A percentile compares a stretch with the other conserved stretches of the same genome.
phyloP scores from a whole-genome alignment of 2,113 vertebrate genomes.

The Mystacornis crossleyi region DNA sequence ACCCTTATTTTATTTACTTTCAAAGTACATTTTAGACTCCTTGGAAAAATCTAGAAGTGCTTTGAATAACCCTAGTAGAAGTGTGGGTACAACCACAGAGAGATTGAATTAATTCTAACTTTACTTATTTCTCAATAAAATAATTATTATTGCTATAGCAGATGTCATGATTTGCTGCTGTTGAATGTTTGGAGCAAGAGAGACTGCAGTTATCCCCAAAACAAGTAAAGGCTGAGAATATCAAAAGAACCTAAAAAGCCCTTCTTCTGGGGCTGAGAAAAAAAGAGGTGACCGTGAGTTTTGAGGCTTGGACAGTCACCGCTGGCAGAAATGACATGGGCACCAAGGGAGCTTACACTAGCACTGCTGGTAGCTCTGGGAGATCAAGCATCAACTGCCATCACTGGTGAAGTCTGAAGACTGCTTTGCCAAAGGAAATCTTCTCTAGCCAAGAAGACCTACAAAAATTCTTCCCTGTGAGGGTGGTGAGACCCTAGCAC shows the following conservation, averaged over 20 bases:
- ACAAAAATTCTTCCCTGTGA: neutral
- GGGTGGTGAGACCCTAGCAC: neutral
- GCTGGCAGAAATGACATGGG: neutral
- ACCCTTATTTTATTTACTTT: neutral
- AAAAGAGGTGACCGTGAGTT: neutral
- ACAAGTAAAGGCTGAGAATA: neutral
- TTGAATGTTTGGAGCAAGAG: neutral
- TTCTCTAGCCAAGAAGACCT: neutral
- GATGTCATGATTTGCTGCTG: neutral
- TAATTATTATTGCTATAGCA: neutral
- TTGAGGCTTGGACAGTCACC: neutral
- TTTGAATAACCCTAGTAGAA: neutral
- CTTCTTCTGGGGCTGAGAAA: neutral
- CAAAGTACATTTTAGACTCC: neutral
- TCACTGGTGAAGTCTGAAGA: neutral
- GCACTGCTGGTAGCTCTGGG: neutral
- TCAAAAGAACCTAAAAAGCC: neutral
- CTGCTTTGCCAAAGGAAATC: neutral
- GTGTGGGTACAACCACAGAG: neutral
- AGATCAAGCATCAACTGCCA: neutral
- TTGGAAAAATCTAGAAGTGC: neutral
- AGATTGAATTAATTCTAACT: neutral
- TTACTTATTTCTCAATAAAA: neutral
- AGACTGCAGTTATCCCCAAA: neutral
- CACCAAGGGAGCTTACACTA: neutral